Percentiles rank a stretch among this genome's conserved stretches.
Evolutionary conservation across 2,113 vertebrate species (phyloP).

Genomic region (Ammodramus savannarum): DNA sequence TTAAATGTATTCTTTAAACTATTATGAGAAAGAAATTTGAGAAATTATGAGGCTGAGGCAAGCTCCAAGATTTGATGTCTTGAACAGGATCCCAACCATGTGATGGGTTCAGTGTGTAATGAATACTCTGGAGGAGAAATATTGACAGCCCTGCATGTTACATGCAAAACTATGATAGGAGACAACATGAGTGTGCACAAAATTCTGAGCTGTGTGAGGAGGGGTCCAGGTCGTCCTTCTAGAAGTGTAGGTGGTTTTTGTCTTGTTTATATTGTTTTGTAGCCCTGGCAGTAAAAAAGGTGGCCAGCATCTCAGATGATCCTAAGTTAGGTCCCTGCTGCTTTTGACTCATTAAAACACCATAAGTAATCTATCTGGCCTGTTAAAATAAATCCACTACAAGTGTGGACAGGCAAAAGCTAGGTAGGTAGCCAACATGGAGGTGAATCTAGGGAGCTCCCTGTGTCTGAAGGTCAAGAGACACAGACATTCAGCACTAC

Average conservation of each 20-base stretch:
- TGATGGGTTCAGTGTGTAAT: neutral
- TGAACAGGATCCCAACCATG: neutral
- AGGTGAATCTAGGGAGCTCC: neutral
- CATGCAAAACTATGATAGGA: neutral
- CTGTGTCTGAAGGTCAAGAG: neutral
- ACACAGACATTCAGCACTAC: neutral
- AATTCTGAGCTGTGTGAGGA: neutral
- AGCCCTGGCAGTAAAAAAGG: neutral
- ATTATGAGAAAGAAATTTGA: neutral
- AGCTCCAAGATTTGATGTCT: neutral
- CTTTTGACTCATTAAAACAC: neutral
- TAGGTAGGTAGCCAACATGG: neutral
- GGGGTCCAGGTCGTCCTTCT: neutral
- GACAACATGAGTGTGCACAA: neutral
- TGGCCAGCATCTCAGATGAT: neutral
- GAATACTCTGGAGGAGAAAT: neutral
- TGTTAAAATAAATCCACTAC: neutral
- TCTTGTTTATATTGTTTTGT: neutral
- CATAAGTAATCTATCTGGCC: neutral
- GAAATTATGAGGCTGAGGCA: neutral
- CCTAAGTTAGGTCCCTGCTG: neutral
- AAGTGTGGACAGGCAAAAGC: neutral
- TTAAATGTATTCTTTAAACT: neutral
- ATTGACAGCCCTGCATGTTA: neutral
- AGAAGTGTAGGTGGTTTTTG: fast-evolving